Evolutionary conservation across 1,140 invertebrate species (phyloP).

Genomic region (Pseudomyrmex sp.): DNA sequence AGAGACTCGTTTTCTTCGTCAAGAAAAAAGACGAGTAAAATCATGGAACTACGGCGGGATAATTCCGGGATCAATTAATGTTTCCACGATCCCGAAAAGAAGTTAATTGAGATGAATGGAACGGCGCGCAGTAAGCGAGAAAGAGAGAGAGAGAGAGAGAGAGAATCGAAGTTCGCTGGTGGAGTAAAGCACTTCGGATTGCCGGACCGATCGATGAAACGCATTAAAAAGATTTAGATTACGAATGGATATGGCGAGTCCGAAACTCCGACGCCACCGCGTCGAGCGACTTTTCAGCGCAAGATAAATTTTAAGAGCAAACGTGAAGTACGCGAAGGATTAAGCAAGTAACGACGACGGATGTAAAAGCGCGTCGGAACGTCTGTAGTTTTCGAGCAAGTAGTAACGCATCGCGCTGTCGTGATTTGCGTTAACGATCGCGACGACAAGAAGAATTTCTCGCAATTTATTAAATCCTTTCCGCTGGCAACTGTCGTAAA

Average conservation of each 20-base stretch:
- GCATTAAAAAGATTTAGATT: slow-evolving; percentile 61
- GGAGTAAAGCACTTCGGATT: neutral
- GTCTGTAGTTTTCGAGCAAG: slow-evolving; percentile 6
- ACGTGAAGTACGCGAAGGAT: slow-evolving; percentile 6
- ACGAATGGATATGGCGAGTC: slow-evolving; percentile 6
- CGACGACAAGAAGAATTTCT: slow-evolving; percentile 6
- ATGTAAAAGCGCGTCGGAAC: neutral
- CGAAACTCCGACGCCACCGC: slow-evolving; percentile 41
- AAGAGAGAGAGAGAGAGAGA: neutral
- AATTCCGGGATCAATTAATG: slow-evolving; percentile 44
- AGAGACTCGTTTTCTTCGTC: neutral
- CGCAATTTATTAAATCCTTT: slow-evolving; percentile 26
- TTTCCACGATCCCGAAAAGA: slow-evolving; percentile 24
- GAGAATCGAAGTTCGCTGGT: slow-evolving; percentile 40
- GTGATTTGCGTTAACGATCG: slow-evolving; percentile 7
- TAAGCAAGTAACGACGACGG: slow-evolving; percentile 38
- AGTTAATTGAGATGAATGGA: slow-evolving; percentile 59
- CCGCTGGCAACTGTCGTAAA: neutral
- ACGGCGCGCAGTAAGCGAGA: neutral
- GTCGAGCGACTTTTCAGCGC: slow-evolving; percentile 46
- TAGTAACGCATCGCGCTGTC: neutral
- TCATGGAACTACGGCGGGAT: slow-evolving; percentile 32
- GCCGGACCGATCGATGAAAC: slow-evolving; percentile 44
- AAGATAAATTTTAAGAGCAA: slow-evolving; percentile 44
- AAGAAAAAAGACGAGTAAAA: neutral